Evolutionary conservation across 2,888 invertebrate genomes (phyloP), one percentile per base, ranked within the genome.

Genomic region (Agriopis marginaria): DNA sequence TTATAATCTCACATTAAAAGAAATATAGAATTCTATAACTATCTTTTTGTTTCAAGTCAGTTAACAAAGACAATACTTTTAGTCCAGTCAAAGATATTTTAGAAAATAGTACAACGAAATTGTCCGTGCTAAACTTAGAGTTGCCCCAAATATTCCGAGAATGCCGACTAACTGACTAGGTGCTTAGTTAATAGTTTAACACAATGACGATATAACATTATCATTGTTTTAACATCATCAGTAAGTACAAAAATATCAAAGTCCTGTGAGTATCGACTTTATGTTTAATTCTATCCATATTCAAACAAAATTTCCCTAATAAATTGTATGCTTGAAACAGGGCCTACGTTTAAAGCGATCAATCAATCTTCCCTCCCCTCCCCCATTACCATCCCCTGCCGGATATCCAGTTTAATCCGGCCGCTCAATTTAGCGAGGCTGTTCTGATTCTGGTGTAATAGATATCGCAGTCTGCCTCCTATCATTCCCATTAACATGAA

Each of bases 401-500:
- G 61, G 61, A 61, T 50, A 61, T 61, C 60, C 60, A 51, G 61
- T 17, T 42, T 61, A 51, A 61, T 61, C 61, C 50, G 45, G 58
- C 45, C n/a, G n/a, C 9, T 17, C 58, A 47, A 47, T 58, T 45
- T 14, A 56, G n/a, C n/a, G 8, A 58, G 12, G 45, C 45, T 58
- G 23, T 56, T 42, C 56, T 58, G 45, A 45, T 56, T 42, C 56
- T 58, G 45, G 12, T 23, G 6, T 12, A 12, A 45, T 58, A 58
- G 58, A 58, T n/a, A 58, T 58, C 40, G 42, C 39, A n/a, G 39
- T 54, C 9, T 54, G n/a, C n/a, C 39, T 9, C 55, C 14, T 42
- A 9, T 44, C 9, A 7, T 6, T 14, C 7, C 40, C 3, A 56
- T 56, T 42, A 3, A 56, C 14, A 11, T 56, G 40, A 1, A 5